Base-by-base conservation (phyloP, 2,113 vertebrate genomes). In the Hydrolagus affinis region DNA sequence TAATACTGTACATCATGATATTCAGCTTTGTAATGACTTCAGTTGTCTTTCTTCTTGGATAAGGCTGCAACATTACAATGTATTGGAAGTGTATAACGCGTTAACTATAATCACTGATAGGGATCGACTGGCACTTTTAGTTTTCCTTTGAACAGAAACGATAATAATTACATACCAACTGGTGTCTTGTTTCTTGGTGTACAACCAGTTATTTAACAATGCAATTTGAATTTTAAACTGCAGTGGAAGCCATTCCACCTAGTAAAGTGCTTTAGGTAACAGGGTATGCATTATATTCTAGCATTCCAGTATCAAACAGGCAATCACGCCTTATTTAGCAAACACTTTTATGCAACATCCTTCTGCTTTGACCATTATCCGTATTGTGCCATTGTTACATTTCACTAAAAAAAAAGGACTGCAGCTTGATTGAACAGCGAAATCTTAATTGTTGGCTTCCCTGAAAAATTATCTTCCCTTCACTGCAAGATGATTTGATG, bases 251-350 rank as follows among this genome's bases (percentile, higher is more conserved):
- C 56, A 15, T 17, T 30, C 44, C 44, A 75, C 56, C 30, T 44
- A 56, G 73, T 30, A 75, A 75, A 30, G 56, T 32, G 21, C 56
- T 75, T 75, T 75, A 75, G 73, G 44, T 21, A 75, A 75, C 30
- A 44, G 6, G 15, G 56, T 75, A 32, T 75, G 21, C 56, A 56
- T 10, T 74, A 21, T 72, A 25, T 28, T 28, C 23, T 28, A 28
- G 23, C 28, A 44, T 8, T 21, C n/a, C 32, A 21, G 11, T 21
- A 21, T 6, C 19, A 75, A 73, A 56, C 15, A 56, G 8, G 8
- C 30, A 4, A 11, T 75, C 32, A 15, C 21, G 32, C 32, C 19
- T 19, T 23, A 11, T 75, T 75, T n/a, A 44, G 15, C 19, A 8
- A 19, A 74, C 15, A 4, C 7, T 21, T 32, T 30, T 57, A 4